Percentiles rank a stretch among this genome's conserved stretches.
Conservation (phyloP, 2,888 invertebrate species). For the Cotesia congregata region DNA sequence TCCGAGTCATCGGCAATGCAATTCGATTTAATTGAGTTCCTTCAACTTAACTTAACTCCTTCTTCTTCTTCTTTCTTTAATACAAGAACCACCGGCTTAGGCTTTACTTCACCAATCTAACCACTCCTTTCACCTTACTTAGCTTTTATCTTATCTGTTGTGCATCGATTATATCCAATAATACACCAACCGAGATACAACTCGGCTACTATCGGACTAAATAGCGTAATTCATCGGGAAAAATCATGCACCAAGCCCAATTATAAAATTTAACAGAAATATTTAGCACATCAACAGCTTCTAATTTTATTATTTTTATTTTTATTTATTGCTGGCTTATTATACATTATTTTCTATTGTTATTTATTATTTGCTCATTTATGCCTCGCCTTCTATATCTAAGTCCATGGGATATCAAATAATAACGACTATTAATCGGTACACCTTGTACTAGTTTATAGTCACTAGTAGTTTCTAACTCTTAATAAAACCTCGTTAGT, state of each 20-base stretch:
- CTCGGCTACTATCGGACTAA: slow-evolving; percentile 41
- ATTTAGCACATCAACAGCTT: slow-evolving; percentile 33
- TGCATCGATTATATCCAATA: slow-evolving; percentile 49
- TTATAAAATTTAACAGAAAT: slow-evolving; percentile 45
- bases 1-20: slow-evolving; percentile 51
- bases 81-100: too few relatives aligned
- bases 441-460: not conserved
- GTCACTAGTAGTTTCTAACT: not conserved
- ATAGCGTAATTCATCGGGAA: slow-evolving; percentile 51
- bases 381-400: slow-evolving; percentile 28
- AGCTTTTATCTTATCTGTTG: slow-evolving; percentile 46
- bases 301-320: not conserved
- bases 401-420: slow-evolving; percentile 28
- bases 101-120: not conserved
- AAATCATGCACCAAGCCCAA: slow-evolving; percentile 48
- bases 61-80: slow-evolving; percentile 20
- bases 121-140: slow-evolving; percentile 23
- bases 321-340: slow-evolving; percentile 20
- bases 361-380: slow-evolving; percentile 14
- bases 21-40: slow-evolving; percentile 55
- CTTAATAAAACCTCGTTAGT: not conserved
- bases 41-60: slow-evolving; percentile 28
- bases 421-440: slow-evolving; percentile 31
- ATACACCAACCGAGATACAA: slow-evolving; percentile 32
- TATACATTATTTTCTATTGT: slow-evolving; percentile 24